Base-by-base conservation (phyloP, 2,797 vertebrate genomes). In the Notolabrus celidotus region DNA sequence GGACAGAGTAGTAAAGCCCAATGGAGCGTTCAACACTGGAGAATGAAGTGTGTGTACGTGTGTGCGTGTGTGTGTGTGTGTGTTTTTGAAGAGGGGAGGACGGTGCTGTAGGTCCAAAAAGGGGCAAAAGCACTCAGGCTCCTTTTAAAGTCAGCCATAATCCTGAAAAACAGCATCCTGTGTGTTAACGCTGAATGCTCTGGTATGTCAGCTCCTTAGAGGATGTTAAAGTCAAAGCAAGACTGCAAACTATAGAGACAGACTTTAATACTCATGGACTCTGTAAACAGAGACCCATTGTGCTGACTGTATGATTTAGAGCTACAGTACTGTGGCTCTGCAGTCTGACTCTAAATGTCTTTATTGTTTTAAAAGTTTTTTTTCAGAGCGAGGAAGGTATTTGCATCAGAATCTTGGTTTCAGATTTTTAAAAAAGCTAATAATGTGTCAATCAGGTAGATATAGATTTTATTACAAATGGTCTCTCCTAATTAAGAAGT, bases 1-100 rank as follows among this genome's bases (percentile, higher is more conserved):
- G 17, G 3, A 2, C 46, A 25, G 9, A 45, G 20, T 19, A 34
- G 20, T 54, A 58, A 66, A 81, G 23, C 23, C 31, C 39, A 79
- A 38, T n/a, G 51, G 58, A 56, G 45, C 4, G 0, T 50, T 64
- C 14, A 15, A 62, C 12, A 57, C n/a, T 25, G 10, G 12, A 2
- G 2, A 45, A 23, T 58, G 25, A 56, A 31, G 20, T 45, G 12
- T 33, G 15, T 49, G 19, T 16, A 11, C 10, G 10, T 46, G 19
- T 20, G 9, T 12, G 43, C 11, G 16, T 19, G 36, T 38, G 39
- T 11, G 43, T 22, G 14, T 20, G 3, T 45, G 46, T 7, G 9
- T 15, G 45, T 10, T 17, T 19, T 2, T 17, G 19, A 2, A 23
- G 19, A 10, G 23, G 34, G 8, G 29, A n/a, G n/a, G n/a, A 27